Percentiles rank a stretch among this genome's conserved stretches.
phyloP scores from a whole-genome alignment of 1,140 invertebrate species.

The Scylla paramamosain region DNA sequence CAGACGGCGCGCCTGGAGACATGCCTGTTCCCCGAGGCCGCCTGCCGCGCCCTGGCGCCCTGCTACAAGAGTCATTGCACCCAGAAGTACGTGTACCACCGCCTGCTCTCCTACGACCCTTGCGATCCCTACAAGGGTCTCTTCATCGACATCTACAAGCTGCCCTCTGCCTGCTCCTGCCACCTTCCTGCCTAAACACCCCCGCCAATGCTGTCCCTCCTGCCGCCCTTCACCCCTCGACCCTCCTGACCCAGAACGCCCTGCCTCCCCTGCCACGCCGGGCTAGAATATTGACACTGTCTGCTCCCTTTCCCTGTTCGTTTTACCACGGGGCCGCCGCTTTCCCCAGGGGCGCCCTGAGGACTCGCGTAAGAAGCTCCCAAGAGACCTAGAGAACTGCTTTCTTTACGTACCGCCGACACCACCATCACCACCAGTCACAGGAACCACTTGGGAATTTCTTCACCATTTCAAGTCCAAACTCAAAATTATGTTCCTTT shows the following conservation, averaged over 20 bases:
- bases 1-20: constrained; percentile 78
- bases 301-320: constrained; percentile 12
- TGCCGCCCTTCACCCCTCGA: not conserved
- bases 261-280: not conserved
- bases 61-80: constrained; percentile 78
- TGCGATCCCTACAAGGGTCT: constrained; percentile 78
- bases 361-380: constrained; percentile 60
- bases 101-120: constrained; percentile 78
- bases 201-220: not conserved
- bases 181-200: constrained; percentile 76
- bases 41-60: constrained; percentile 78
- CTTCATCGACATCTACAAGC: constrained; percentile 79
- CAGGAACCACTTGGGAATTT: constrained; percentile 71
- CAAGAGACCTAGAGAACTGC: constrained; percentile 70
- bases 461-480: constrained; percentile 45
- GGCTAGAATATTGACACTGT: constrained; percentile 67
- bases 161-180: constrained; percentile 79
- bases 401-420: constrained; percentile 72
- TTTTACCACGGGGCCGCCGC: constrained; percentile 12
- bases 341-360: constrained; percentile 22
- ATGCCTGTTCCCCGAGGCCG: constrained; percentile 77
- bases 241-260: not conserved
- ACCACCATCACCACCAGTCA: constrained; percentile 45
- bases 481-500: constrained; percentile 42
- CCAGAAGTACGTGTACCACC: constrained; percentile 79